Base-by-base conservation (phyloP, 1,140 invertebrate genomes). In the Aphidius ervi region DNA sequence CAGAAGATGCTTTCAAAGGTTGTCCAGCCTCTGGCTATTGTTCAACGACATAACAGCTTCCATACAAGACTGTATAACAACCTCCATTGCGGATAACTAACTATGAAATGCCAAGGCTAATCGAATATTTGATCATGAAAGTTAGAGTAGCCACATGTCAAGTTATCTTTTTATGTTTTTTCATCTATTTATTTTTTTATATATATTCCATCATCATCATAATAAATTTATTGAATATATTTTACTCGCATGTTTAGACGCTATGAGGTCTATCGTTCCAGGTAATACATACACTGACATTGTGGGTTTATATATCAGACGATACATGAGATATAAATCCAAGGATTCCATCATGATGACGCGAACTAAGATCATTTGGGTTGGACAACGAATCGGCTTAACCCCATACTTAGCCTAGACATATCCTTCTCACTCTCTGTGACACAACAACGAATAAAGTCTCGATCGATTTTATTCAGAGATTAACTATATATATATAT, bases 41-140 rank as follows among this genome's bases (percentile, higher is more conserved):
- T 56, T 58, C 49, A 40, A 58, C 20, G 16, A 16, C 53, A 42
- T 3, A 42, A n/a, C 23, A n/a, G 23, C 23, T 9, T 40, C 37
- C 7, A 42, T 20, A 56, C 46, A 10, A 46, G 55, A 56, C 55
- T 23, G n/a, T 56, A 46, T 49, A 50, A 56, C 59, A 46, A 46
- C 23, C 23, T 61, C 46, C 50, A 61, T 61, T 56, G 59, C 46
- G 54, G 59, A 61, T 61, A 61, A 56, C 59, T 54, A 50, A 40
- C 39, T 54, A 61, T 56, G 54, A 56, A 61, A 61, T 52, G 45
- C 52, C 52, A 42, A 39, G 55, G 48, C 56, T 62, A 62, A 62
- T 57, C 61, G 50, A 58, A 63, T 63, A 58, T 63, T 63, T 57
- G 54, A 59, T 59, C 62, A 46, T 23, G 5, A 37, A 48, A 23